Evolutionary conservation across 2,797 vertebrate genomes (phyloP).

Genomic region (Diglossa cyanea): DNA sequence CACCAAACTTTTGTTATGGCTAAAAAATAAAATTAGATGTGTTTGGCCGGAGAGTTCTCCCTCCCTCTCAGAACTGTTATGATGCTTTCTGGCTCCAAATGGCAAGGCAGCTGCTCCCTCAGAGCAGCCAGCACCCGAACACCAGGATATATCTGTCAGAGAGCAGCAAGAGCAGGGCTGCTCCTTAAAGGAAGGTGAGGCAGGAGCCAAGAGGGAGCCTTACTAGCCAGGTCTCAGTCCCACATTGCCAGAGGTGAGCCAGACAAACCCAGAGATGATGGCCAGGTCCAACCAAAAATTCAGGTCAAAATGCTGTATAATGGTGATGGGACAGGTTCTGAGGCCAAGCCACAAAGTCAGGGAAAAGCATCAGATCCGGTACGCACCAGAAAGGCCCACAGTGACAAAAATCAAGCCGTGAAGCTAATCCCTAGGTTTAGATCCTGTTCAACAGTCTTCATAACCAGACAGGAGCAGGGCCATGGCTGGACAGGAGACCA

Average conservation of each 20-base stretch:
- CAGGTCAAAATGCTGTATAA: not conserved
- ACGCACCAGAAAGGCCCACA: not conserved
- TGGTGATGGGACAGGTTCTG: not conserved
- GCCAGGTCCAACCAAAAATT: not conserved
- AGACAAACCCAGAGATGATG: not conserved
- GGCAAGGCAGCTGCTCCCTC: constrained; percentile 5
- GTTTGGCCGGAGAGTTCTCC: not conserved
- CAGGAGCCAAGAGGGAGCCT: not conserved
- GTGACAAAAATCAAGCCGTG: not conserved
- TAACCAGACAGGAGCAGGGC: not conserved
- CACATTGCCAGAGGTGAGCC: not conserved
- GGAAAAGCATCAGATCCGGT: not conserved
- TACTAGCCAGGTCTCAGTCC: not conserved
- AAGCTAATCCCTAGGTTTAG: not conserved
- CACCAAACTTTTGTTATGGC: constrained; percentile 47
- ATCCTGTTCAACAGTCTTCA: not conserved
- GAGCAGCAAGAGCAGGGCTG: not conserved
- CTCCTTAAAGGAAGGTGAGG: not conserved
- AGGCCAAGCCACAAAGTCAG: not conserved
- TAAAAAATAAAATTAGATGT: constrained; percentile 38
- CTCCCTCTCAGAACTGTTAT: not conserved
- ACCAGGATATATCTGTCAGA: not conserved
- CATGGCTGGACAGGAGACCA: not conserved
- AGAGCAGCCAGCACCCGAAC: not conserved
- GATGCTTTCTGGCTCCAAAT: not conserved